Base-by-base conservation (phyloP, 1,140 invertebrate species). In the Euura lappo region DNA sequence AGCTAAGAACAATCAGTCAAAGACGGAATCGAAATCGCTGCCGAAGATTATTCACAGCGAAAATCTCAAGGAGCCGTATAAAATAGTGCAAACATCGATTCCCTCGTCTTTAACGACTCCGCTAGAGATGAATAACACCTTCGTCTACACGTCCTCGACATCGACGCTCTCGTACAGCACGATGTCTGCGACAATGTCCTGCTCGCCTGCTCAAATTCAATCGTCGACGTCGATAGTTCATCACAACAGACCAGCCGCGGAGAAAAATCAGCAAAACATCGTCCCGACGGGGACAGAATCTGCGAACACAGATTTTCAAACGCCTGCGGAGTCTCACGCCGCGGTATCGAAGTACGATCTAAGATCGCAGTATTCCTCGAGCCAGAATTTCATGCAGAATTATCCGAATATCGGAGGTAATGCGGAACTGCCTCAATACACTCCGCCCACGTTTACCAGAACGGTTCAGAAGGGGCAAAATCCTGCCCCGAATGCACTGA, bases 31-130 rank as follows among this genome's bases (percentile, higher is more conserved):
- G 1, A 88, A 87, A 74, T 60, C 69, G 2, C 74, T 87, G 46
- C 85, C 86, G 0, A 86, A 87, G 76, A 78, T 86, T 1, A 75
- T 87, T 10, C 84, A 77, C 10, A 82, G 69, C 7, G 86, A 88
- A 70, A 82, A 79, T 10, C 60, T 86, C 4, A 85, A 85, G n/a
- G 85, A 87, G 68, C 77, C 83, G 7, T 83, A 82, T 47, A 87
- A 87, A 73, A 81, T 88, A 6, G 79, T 87, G 4, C 83, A 84
- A 11, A 71, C 66, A 68, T 42, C 66, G 66, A 68, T 68, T 8
- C 66, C 44, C 2, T 68, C 28, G 28, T 68, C 28, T 68, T 68
- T 68, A 28, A 68, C 66, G 42, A 28, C 66, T 11, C 10, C 68
- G 8, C 42, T n/a, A 45, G 67, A 76, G 7, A 70, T 11, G 43